Evolutionary conservation across 2,888 invertebrate genomes (phyloP).

Genomic region (Teleiodes luculella): DNA sequence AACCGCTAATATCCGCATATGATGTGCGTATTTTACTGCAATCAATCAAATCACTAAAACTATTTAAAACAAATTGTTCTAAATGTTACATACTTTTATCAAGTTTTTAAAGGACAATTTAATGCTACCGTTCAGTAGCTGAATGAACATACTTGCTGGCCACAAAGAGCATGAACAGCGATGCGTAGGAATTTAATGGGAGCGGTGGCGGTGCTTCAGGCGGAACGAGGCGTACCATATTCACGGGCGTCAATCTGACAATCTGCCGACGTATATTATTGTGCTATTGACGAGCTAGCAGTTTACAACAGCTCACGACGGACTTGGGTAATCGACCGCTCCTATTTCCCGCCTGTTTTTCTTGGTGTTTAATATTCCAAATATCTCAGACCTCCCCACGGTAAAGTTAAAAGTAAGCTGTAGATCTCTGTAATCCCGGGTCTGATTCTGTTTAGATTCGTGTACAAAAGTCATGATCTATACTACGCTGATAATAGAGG

Average conservation of each 20-base stretch:
- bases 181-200: conserved; percentile 1
- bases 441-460: too few relatives aligned
- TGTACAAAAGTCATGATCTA: too few relatives aligned
- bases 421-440: too few relatives aligned
- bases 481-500: too few relatives aligned
- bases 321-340: conserved; percentile 5
- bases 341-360: background rate
- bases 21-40: conserved; percentile 1
- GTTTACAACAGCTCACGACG: background rate
- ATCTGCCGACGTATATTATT: conserved; percentile 23
- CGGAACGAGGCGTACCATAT: conserved; percentile 7
- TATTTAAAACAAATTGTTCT: too few relatives aligned
- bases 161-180: background rate
- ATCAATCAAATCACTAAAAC: too few relatives aligned
- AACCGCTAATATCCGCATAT: conserved; percentile 22
- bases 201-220: background rate
- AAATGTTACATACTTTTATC: too few relatives aligned
- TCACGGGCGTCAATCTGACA: conserved; percentile 24
- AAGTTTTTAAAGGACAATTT: too few relatives aligned
- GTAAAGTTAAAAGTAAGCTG: too few relatives aligned
- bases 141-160: background rate
- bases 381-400: background rate
- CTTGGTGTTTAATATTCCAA: too few relatives aligned
- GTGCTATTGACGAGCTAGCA: conserved; percentile 18
- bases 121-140: too few relatives aligned